These are phyloP conservation scores for Bombylius discolor DNA, from an alignment of 2,888 invertebrate genomes.

Conservation along the genomic window DNA sequence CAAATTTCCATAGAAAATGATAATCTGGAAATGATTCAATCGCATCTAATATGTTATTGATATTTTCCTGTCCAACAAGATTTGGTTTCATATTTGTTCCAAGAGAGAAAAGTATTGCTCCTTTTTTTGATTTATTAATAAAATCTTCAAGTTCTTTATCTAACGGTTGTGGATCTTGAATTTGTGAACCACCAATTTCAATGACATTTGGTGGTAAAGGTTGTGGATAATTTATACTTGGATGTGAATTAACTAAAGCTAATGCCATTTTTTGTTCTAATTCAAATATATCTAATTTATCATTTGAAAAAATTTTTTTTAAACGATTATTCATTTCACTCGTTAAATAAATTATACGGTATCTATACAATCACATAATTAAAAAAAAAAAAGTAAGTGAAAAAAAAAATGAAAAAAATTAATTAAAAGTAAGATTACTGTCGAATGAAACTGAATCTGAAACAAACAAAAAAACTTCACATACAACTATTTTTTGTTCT, in stretches of 20 bases:
- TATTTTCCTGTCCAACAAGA: constrained; percentile 12
- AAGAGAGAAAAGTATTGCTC: constrained; percentile 28
- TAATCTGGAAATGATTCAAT: constrained; percentile 24
- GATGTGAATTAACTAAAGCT: constrained; percentile 27
- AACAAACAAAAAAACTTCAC: too few relatives aligned
- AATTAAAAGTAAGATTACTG: too few relatives aligned
- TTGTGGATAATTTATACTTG: constrained; percentile 24
- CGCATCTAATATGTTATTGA: constrained; percentile 19
- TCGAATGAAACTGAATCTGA: too few relatives aligned
- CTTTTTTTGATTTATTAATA: constrained; percentile 22
- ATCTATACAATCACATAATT: constrained; percentile 1
- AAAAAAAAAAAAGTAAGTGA: constrained; percentile 5
- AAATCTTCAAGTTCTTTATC: constrained; percentile 22
- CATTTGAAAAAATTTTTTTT: too few relatives aligned
- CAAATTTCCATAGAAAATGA: constrained; percentile 33
- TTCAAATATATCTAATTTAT: too few relatives aligned
- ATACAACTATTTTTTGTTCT: too few relatives aligned
- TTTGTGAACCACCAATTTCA: constrained; percentile 32
- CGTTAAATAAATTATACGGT: too few relatives aligned
- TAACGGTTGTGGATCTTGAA: constrained; percentile 21
- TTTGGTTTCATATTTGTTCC: constrained; percentile 24
- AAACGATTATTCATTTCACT: too few relatives aligned
- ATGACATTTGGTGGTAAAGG: constrained; percentile 30
- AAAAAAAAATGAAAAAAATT: too few relatives aligned
- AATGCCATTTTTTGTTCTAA: not conserved